Conservation (phyloP, 2,113 vertebrate genomes). For the Otus sunia region DNA sequence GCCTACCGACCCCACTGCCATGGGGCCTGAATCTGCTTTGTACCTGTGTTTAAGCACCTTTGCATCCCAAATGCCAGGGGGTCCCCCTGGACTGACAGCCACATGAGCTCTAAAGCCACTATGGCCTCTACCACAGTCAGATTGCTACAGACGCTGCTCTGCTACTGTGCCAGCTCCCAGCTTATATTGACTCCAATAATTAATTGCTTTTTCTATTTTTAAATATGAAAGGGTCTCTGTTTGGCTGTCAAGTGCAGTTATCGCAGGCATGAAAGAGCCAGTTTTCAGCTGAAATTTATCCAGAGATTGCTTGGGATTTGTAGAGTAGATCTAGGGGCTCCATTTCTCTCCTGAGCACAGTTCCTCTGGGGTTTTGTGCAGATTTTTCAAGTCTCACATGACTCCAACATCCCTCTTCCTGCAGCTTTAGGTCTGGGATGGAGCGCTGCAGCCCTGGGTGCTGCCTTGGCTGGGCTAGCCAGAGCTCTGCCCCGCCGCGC, state of each 20-base stretch:
- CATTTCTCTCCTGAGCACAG: neutral
- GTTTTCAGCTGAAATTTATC: constrained; percentile 38
- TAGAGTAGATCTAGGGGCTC: neutral
- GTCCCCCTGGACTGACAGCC: fast-evolving
- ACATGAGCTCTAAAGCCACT: neutral
- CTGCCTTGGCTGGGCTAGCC: neutral
- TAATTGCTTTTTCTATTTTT: constrained; percentile 55
- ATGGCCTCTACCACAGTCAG: neutral
- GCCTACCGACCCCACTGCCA: fast-evolving
- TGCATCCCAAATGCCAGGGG: neutral
- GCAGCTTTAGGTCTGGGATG: neutral
- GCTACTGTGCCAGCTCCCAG: neutral
- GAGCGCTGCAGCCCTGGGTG: neutral
- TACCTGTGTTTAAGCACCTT: neutral
- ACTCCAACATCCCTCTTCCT: neutral
- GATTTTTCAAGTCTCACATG: neutral
- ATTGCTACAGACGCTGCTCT: neutral
- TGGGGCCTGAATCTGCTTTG: neutral
- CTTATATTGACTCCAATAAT: constrained; percentile 29
- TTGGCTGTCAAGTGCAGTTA: constrained; percentile 29
- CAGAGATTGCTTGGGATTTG: neutral
- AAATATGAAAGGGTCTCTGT: constrained; percentile 51
- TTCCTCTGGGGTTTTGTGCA: fast-evolving
- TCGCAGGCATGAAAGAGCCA: neutral
- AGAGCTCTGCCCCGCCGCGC: fast-evolving